Evolutionary conservation across 2,113 vertebrate genomes (phyloP), one percentile per base, ranked within the genome.

Genomic region (Clinocottus analis): DNA sequence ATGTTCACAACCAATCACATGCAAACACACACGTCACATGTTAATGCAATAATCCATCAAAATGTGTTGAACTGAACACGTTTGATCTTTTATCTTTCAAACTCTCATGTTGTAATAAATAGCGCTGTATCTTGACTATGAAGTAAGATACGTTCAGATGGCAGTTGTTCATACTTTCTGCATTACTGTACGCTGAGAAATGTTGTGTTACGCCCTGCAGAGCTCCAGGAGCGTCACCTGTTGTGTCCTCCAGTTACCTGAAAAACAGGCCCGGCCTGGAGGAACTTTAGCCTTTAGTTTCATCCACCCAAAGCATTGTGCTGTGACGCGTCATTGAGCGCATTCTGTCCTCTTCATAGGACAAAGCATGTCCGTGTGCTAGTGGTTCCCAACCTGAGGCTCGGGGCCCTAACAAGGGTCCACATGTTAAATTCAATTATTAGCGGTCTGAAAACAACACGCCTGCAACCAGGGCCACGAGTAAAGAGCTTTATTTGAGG

Each of bases 251-350:
- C 17, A 3, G 1, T 25, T 21, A 21, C 9, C 14, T 75, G 66
- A 31, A 29, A 58, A 47, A 7, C 60, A 13, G 2, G 0, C 25
- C 31, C 61, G 25, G 37, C 68, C 62, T 61, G 43, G 7, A 64
- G 65, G 72, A 11, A 1, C 3, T 69, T 72, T 43, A n/a, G n/a
- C 39, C 23, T 69, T 69, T 43, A 31, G 59, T 70, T 66, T 82
- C 53, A 63, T 45, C 27, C 39, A 29, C 4, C 75, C 79, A 6
- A 61, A 3, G 17, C 16, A 3, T 27, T 25, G 56, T 12, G 58
- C 6, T 55, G 23, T 31, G 1, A 29, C 33, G 29, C 9, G 16
- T 21, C 0, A 10, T 43, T 60, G n/a, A n/a, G n/a, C n/a, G n/a
- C n/a, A n/a, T n/a, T n/a, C n/a, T n/a, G n/a, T n/a, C n/a, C n/a